These are phyloP conservation scores for Neuroscelio doddi DNA, from an alignment of 2,888 invertebrate species.

Conservation along the genomic window DNA sequence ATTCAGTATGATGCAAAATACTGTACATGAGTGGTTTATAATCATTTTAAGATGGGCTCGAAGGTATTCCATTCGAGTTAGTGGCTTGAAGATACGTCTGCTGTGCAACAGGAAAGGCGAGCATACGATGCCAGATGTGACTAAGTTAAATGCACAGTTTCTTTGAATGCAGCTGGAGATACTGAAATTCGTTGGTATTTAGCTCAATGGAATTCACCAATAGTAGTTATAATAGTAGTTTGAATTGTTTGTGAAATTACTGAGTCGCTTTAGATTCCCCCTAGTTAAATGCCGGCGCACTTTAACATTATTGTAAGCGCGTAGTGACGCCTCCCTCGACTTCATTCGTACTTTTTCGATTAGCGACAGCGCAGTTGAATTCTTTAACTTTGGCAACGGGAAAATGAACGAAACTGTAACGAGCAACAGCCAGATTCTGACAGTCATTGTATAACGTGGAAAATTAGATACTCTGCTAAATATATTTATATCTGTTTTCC, in stretches of 20 bases:
- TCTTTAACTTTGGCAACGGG: conserved; percentile 26
- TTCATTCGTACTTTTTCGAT: conserved; percentile 29
- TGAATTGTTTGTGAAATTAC: conserved; percentile 42
- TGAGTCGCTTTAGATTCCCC: conserved; percentile 26
- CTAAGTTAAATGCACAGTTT: conserved; percentile 42
- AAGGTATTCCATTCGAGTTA: conserved; percentile 42
- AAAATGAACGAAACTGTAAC: conserved; percentile 22
- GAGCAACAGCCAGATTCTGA: no score
- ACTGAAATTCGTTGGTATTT: conserved; percentile 47
- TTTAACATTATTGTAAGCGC: conserved; percentile 33
- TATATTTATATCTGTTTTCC: no score
- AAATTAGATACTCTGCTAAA: background rate
- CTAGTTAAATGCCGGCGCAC: conserved; percentile 22
- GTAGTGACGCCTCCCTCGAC: conserved; percentile 21
- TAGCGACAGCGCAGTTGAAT: conserved; percentile 15
- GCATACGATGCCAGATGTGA: conserved; percentile 43
- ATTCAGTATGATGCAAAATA: conserved; percentile 45
- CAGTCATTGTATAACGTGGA: no score
- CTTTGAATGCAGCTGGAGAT: conserved; percentile 42
- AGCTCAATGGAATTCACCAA: conserved; percentile 37
- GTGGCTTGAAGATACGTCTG: conserved; percentile 40
- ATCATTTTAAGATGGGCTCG: conserved; percentile 41
- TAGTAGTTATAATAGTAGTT: conserved; percentile 25
- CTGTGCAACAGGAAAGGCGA: conserved; percentile 25
- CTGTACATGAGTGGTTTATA: conserved; percentile 29